phyloP scores from a whole-genome alignment of 2,888 invertebrate genomes.

The Agrenia bidenticulata region DNA sequence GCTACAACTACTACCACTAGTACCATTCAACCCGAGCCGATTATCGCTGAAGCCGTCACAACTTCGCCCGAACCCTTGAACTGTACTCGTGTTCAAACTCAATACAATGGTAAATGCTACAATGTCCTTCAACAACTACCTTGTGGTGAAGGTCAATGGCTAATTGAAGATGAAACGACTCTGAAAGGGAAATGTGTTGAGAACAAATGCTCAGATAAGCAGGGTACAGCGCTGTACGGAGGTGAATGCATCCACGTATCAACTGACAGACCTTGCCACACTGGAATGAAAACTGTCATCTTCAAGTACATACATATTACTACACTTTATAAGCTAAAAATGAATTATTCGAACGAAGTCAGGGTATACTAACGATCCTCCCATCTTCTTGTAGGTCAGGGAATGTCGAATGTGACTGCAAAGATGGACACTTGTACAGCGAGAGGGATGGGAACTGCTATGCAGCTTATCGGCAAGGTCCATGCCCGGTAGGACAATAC shows the following conservation, averaged over 20 bases:
- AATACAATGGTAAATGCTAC: constrained; percentile 34
- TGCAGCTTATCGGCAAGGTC: constrained; percentile 34
- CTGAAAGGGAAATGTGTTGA: constrained; percentile 30
- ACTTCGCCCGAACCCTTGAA: background rate
- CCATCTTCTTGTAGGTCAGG: constrained; percentile 21
- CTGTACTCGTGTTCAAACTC: constrained; percentile 13
- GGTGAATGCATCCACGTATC: constrained; percentile 1
- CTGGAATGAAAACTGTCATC: constrained; percentile 34
- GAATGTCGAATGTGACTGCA: constrained; percentile 45
- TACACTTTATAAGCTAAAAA: too few relatives aligned
- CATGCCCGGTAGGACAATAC: constrained; percentile 33
- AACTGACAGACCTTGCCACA: constrained; percentile 18
- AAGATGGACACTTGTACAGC: constrained; percentile 30
- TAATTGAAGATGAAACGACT: constrained; percentile 39
- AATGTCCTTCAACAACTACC: constrained; percentile 30
- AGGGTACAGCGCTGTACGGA: background rate
- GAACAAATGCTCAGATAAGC: constrained; percentile 19
- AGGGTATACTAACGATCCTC: too few relatives aligned
- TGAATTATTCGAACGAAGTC: too few relatives aligned
- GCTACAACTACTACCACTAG: constrained; percentile 20
- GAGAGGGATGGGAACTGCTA: constrained; percentile 39
- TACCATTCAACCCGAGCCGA: background rate
- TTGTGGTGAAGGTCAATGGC: constrained; percentile 37
- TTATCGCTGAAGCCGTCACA: background rate
- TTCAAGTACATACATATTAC: constrained; percentile 9